Evolutionary conservation across 2,797 vertebrate species (phyloP).

Genomic region (Buphagus erythrorhynchus): DNA sequence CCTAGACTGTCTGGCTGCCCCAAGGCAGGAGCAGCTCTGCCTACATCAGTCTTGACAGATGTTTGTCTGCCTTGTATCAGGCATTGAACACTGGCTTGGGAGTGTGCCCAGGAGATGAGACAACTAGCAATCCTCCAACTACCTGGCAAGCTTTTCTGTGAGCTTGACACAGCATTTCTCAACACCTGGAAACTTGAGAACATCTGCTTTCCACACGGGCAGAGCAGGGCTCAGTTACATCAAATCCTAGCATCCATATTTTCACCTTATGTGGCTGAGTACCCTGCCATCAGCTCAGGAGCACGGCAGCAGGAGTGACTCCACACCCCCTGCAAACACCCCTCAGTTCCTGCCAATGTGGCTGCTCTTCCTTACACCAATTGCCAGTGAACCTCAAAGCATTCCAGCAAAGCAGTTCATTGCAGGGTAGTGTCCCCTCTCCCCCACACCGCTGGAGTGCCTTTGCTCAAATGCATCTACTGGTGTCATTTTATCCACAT

Average conservation of each 20-base stretch:
- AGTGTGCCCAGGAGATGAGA: neutral
- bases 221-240: constrained; percentile 27
- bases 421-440: neutral
- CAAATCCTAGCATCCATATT: constrained; percentile 14
- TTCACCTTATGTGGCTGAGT: neutral
- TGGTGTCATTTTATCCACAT: neutral
- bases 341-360: neutral
- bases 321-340: neutral
- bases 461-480: neutral
- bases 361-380: neutral
- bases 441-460: neutral
- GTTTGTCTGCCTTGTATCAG: constrained; percentile 14
- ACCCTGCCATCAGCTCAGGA: neutral
- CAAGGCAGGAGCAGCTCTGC: constrained; percentile 21
- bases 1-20: neutral
- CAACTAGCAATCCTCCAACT: constrained; percentile 2
- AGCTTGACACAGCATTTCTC: constrained; percentile 30
- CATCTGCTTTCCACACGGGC: constrained; percentile 18
- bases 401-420: neutral
- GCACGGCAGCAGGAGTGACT: neutral
- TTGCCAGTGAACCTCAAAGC: neutral
- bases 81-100: neutral
- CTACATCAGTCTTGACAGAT: constrained; percentile 26
- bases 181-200: constrained; percentile 51
- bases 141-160: constrained; percentile 21